Percentiles rank a stretch among this genome's conserved stretches.
Evolutionary conservation across 2,888 invertebrate genomes (phyloP).

Genomic region (Agonopterix alstromeriana): DNA sequence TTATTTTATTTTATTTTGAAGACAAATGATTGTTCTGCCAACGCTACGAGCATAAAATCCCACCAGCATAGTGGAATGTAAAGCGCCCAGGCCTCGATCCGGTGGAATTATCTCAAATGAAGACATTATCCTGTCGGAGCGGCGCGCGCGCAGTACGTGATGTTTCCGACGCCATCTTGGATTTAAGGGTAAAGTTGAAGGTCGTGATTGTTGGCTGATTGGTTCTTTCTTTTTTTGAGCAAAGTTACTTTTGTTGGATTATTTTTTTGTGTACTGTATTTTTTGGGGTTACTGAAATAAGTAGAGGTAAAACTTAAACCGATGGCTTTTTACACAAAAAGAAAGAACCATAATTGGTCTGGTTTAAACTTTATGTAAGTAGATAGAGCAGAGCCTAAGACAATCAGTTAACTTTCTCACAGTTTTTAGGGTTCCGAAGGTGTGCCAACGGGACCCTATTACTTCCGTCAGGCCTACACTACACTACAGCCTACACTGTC

Average conservation of each 20-base stretch:
- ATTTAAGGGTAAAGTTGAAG: slow-evolving; percentile 40
- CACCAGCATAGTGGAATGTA: slow-evolving; percentile 51
- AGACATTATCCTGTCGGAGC: slow-evolving; percentile 61
- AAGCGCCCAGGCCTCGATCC: slow-evolving; percentile 30
- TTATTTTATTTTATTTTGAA: not conserved
- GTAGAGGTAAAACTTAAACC: too few species aligned
- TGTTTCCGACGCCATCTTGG: slow-evolving; percentile 26
- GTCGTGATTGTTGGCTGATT: slow-evolving; percentile 18
- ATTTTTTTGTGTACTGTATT: not conserved
- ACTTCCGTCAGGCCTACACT: too few species aligned
- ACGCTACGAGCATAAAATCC: slow-evolving; percentile 32
- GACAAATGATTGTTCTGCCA: slow-evolving; percentile 15
- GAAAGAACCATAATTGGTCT: too few species aligned
- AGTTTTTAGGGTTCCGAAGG: too few species aligned
- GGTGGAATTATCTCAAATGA: slow-evolving; percentile 65
- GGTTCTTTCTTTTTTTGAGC: slow-evolving; percentile 7
- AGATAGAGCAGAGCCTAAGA: too few species aligned
- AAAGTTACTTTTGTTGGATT: not conserved
- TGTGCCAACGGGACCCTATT: too few species aligned
- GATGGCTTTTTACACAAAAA: too few species aligned
- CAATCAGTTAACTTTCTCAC: too few species aligned
- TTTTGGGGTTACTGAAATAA: too few species aligned
- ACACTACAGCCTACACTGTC: too few species aligned
- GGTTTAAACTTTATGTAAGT: too few species aligned
- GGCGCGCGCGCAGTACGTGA: slow-evolving; percentile 32